Evolutionary conservation across 2,888 invertebrate genomes (phyloP).

Genomic region (Ellobium chinense): DNA sequence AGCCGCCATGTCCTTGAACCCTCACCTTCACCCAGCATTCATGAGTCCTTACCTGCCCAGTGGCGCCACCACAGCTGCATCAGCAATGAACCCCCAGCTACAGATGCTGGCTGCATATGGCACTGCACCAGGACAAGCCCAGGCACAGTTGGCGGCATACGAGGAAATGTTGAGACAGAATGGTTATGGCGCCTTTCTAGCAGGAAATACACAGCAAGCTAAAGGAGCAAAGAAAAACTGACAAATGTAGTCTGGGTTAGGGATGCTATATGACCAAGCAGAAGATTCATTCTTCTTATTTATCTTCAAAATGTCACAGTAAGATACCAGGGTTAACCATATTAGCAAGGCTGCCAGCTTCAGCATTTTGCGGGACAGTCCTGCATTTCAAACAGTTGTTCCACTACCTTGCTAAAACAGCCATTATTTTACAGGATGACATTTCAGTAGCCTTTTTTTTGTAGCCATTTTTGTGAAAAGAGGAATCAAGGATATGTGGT

Average conservation of each 20-base stretch:
- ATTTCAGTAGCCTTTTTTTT: too few relatives aligned
- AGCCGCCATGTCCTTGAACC: slow-evolving; percentile 37
- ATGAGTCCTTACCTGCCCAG: slow-evolving; percentile 42
- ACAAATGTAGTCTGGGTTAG: background rate
- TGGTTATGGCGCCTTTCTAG: slow-evolving; percentile 34
- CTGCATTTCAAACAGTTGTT: too few relatives aligned
- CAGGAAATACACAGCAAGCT: background rate
- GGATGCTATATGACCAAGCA: background rate
- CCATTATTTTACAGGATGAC: too few relatives aligned
- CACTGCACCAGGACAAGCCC: slow-evolving; percentile 53
- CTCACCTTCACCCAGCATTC: slow-evolving; percentile 57
- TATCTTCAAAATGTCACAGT: background rate
- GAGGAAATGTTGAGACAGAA: slow-evolving; percentile 57
- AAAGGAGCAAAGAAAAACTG: slow-evolving; percentile 4
- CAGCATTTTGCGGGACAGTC: too few relatives aligned
- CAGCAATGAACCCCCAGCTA: slow-evolving; percentile 46
- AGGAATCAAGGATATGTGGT: too few relatives aligned
- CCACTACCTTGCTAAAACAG: too few relatives aligned
- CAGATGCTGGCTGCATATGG: slow-evolving; percentile 54
- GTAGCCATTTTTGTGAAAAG: too few relatives aligned
- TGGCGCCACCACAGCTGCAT: slow-evolving; percentile 14
- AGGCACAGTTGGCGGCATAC: slow-evolving; percentile 54
- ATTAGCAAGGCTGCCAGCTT: too few relatives aligned
- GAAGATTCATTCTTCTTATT: background rate
- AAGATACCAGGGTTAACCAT: too few relatives aligned